Evolutionary conservation across 2,888 invertebrate genomes (phyloP).

Genomic region (Morinoia aosen): DNA sequence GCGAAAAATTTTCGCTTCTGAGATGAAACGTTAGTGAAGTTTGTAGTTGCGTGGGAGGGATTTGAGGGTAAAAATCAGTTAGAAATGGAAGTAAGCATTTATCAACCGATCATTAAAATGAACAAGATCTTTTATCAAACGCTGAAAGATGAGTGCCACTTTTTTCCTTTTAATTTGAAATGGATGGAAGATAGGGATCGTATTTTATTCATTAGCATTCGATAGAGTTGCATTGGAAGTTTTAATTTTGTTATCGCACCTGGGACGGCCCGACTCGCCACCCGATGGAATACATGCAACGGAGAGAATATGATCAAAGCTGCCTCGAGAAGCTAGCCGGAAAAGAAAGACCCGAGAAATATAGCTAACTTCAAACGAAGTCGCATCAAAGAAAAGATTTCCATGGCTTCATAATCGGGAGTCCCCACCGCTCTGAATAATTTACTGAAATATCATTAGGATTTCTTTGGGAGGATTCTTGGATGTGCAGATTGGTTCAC

Average conservation of each 20-base stretch:
- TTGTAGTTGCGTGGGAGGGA: background rate
- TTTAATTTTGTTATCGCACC: constrained; percentile 36
- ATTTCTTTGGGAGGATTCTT: background rate
- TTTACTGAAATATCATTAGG: constrained; percentile 14
- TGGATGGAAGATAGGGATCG: background rate
- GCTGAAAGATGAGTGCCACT: background rate
- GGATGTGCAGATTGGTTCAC: constrained; percentile 34
- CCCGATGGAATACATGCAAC: background rate
- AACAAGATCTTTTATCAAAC: background rate
- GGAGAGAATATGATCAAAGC: constrained; percentile 30
- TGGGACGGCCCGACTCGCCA: background rate
- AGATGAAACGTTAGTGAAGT: background rate
- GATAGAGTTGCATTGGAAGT: constrained; percentile 26
- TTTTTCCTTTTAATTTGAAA: background rate
- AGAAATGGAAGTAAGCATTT: background rate
- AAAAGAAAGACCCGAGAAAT: constrained; percentile 20
- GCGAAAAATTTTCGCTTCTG: background rate
- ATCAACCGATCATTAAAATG: background rate
- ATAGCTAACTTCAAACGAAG: constrained; percentile 30
- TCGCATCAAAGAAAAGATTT: background rate
- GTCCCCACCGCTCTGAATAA: constrained; percentile 23
- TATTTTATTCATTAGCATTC: constrained; percentile 31
- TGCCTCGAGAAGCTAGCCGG: background rate
- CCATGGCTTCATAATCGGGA: constrained; percentile 19
- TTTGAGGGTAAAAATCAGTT: background rate